Conservation (phyloP, 2,888 invertebrate species). For the Oscheius sp. region DNA sequence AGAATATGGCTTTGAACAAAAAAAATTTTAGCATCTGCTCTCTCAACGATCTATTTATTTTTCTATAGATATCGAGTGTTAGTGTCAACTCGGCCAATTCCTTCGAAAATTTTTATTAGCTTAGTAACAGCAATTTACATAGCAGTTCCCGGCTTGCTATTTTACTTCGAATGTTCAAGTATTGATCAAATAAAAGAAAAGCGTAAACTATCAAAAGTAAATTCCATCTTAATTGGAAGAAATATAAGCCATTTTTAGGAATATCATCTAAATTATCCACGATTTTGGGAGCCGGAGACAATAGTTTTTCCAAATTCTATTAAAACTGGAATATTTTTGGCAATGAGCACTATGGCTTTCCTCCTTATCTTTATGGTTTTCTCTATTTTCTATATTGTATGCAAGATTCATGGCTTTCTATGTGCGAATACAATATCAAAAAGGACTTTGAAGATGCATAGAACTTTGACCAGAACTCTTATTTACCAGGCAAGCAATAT, state of each 20-base stretch:
- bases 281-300: slow-evolving; percentile 13
- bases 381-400: slow-evolving; percentile 4
- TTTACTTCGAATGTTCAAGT: slow-evolving; percentile 7
- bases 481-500: slow-evolving; percentile 7
- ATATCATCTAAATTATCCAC: slow-evolving; percentile 3
- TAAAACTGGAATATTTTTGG: neutral
- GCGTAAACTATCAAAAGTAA: neutral
- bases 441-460: slow-evolving; percentile 3
- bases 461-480: neutral
- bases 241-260: neutral
- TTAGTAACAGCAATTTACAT: neutral
- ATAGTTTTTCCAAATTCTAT: slow-evolving; percentile 15
- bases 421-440: neutral
- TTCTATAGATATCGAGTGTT: slow-evolving; percentile 20
- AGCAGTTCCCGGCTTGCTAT: neutral
- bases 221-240: no score
- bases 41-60: slow-evolving; percentile 20
- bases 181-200: slow-evolving; percentile 5
- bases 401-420: neutral
- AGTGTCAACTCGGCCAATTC: neutral
- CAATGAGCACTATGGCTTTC: slow-evolving; percentile 7
- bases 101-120: neutral
- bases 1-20: neutral
- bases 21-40: slow-evolving; percentile 11
- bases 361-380: slow-evolving; percentile 7